Conservation (phyloP, 2,113 vertebrate genomes). For the Beaufortia kweichowensis region DNA sequence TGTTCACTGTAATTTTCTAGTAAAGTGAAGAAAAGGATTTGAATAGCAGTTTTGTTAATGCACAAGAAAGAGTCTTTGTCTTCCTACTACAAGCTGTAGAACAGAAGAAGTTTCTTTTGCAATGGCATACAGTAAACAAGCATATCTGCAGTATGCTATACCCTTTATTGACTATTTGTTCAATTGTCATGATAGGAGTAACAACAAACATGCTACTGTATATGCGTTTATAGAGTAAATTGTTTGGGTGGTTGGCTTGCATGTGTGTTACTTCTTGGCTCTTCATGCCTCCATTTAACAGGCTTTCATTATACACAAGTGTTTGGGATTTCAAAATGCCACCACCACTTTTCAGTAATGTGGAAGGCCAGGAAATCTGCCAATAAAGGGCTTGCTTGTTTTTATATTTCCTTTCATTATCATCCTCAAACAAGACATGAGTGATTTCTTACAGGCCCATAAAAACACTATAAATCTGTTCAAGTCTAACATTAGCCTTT, state of each 20-base stretch:
- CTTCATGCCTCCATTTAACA: not conserved
- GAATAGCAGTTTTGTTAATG: constrained; percentile 52
- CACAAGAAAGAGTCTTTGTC: constrained; percentile 6
- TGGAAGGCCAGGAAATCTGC: not conserved
- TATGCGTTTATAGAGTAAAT: not conserved
- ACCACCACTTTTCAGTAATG: constrained; percentile 23
- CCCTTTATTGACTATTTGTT: too few species aligned
- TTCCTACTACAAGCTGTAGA: constrained; percentile 29
- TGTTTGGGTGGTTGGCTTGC: not conserved
- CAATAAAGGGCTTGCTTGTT: constrained; percentile 20
- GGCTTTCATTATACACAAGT: not conserved
- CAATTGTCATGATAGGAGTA: not conserved
- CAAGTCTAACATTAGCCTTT: constrained; percentile 22
- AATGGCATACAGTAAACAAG: not conserved
- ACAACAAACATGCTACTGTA: not conserved
- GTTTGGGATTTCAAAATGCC: constrained; percentile 15
- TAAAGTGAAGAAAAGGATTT: constrained; percentile 60
- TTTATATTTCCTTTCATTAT: constrained; percentile 35
- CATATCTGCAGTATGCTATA: not conserved
- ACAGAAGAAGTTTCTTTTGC: not conserved
- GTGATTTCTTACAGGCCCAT: constrained; percentile 60
- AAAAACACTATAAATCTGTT: constrained; percentile 65
- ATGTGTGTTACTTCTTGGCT: not conserved
- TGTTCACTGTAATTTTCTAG: constrained; percentile 68
- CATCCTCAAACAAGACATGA: constrained; percentile 57